These are phyloP conservation scores for Noctilio leporinus DNA, from an alignment of 2,113 vertebrate genomes.

Conservation along the genomic window DNA sequence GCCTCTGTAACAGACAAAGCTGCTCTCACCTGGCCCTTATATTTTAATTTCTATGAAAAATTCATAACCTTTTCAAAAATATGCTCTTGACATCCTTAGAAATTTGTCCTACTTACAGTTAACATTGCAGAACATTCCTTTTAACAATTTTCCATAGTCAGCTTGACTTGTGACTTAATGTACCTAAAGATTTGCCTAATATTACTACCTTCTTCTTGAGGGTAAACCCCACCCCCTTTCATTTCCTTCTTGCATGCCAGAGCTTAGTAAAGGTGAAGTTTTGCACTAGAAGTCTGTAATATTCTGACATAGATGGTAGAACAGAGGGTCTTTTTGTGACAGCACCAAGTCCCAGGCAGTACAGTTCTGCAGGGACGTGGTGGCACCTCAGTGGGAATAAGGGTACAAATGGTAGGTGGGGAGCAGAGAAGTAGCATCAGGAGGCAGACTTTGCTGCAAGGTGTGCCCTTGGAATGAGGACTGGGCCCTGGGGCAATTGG, in stretches of 20 bases:
- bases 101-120: not conserved
- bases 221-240: not conserved
- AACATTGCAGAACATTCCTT: not conserved
- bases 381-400: not conserved
- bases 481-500: not conserved
- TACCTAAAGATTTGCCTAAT: not conserved
- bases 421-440: not conserved
- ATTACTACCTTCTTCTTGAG: not conserved
- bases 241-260: not conserved
- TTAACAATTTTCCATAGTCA: not conserved
- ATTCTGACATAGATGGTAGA: not conserved
- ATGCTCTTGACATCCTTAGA: not conserved
- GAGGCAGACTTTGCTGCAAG: not conserved
- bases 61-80: not conserved
- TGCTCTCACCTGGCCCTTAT: not conserved
- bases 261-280: not conserved
- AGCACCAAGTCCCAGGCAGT: not conserved
- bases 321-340: not conserved
- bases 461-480: not conserved
- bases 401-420: not conserved
- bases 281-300: not conserved
- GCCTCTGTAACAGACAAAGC: not conserved
- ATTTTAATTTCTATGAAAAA: conserved; percentile 12
- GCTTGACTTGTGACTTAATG: not conserved
- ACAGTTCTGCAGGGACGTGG: not conserved